phyloP scores from a whole-genome alignment of 2,113 vertebrate species.

The Nothobranchius kuhntae region DNA sequence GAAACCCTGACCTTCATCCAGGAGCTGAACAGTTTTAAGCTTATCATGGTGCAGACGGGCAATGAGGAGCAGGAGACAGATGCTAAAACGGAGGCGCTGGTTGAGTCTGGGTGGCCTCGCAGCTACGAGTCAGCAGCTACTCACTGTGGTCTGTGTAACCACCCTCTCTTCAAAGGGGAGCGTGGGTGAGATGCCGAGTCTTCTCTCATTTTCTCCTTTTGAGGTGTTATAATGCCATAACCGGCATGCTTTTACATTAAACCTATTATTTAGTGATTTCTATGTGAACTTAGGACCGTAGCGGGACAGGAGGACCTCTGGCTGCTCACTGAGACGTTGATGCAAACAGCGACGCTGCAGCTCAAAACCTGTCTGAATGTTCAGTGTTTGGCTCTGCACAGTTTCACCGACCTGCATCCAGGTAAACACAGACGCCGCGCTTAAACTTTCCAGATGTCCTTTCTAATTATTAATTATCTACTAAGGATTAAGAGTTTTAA shows the following conservation, averaged over 20 bases:
- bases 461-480: too few species aligned
- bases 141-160: slow-evolving; percentile 90
- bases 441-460: too few species aligned
- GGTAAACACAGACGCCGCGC: slow-evolving; percentile 73
- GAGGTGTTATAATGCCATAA: too few species aligned
- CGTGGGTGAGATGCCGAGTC: slow-evolving; percentile 82
- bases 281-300: slow-evolving; percentile 78
- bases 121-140: slow-evolving; percentile 89
- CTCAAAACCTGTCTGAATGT: slow-evolving; percentile 92
- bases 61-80: slow-evolving; percentile 43
- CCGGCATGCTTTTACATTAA: too few species aligned
- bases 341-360: slow-evolving; percentile 90
- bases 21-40: slow-evolving; percentile 89
- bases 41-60: slow-evolving; percentile 84
- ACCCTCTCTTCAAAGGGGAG: slow-evolving; percentile 90
- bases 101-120: slow-evolving; percentile 91
- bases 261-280: too few species aligned
- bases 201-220: neutral
- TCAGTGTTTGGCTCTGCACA: slow-evolving; percentile 92
- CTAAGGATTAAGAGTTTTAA: too few species aligned
- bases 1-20: slow-evolving; percentile 90
- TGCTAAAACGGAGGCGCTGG: slow-evolving; percentile 63
- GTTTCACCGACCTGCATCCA: slow-evolving; percentile 93
- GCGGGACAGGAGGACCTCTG: slow-evolving; percentile 94
- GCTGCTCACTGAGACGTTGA: slow-evolving; percentile 88